Percentiles rank a stretch among this genome's conserved stretches.
Conservation (phyloP, 2,888 invertebrate species). For the Abscondita cerata region DNA sequence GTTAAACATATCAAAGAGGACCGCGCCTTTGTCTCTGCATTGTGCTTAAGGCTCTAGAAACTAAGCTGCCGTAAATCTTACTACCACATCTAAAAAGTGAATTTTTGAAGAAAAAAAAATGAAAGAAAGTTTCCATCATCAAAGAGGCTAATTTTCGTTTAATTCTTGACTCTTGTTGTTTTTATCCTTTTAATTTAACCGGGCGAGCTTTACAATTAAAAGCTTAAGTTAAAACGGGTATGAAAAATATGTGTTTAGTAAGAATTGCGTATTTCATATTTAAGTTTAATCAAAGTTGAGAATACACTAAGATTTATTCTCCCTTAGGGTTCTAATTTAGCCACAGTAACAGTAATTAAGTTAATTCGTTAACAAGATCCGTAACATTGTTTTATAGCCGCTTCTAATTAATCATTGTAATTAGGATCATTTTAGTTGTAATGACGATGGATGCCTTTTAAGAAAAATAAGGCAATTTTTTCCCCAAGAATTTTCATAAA, state of each 20-base stretch:
- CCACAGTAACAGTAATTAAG: slow-evolving; percentile 44
- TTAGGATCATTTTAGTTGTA: slow-evolving; percentile 40
- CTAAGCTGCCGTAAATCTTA: slow-evolving; percentile 27
- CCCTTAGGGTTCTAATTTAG: slow-evolving; percentile 41
- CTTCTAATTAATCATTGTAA: slow-evolving; percentile 45
- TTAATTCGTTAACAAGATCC: slow-evolving; percentile 46
- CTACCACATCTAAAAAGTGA: slow-evolving; percentile 18
- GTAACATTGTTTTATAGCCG: slow-evolving; percentile 44
- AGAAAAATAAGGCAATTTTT: too few species aligned
- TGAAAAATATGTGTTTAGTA: slow-evolving; percentile 3
- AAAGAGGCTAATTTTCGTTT: slow-evolving; percentile 17
- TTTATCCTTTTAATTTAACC: slow-evolving; percentile 1
- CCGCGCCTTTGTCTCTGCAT: slow-evolving; percentile 33
- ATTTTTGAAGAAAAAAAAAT: slow-evolving; percentile 24
- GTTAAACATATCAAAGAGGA: slow-evolving; percentile 40
- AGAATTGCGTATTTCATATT: slow-evolving; percentile 19
- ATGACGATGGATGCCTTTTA: slow-evolving; percentile 25
- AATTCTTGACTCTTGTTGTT: background rate
- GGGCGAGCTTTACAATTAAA: background rate
- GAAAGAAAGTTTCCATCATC: too few species aligned
- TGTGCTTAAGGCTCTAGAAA: slow-evolving; percentile 22
- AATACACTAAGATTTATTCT: slow-evolving; percentile 26
- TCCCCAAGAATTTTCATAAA: too few species aligned
- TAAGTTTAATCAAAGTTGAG: slow-evolving; percentile 27
- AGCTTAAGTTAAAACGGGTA: background rate